Evolutionary conservation across 2,888 invertebrate species (phyloP), one percentile per base, ranked within the genome.

Genomic region (Apodemia mormo): DNA sequence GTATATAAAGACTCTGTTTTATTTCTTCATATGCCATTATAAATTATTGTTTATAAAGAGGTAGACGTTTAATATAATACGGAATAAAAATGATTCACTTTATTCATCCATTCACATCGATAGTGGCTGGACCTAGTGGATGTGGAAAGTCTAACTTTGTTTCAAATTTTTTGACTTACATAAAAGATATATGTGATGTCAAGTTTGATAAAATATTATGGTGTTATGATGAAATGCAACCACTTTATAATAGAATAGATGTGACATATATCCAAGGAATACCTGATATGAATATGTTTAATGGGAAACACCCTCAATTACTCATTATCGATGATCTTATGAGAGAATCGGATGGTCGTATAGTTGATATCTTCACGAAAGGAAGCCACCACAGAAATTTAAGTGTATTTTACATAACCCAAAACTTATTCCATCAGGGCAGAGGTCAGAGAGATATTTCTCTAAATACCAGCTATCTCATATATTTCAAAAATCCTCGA

Each of bases 281-380:
- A n/a, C 79, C 77, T 22, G 76, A 80, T 72, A 67, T 79, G 3
- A 76, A 37, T 66, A 79, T 79, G 76, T 80, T 78, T 73, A 74
- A 76, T 74, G 76, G 74, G 3, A 73, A 75, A 67, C 9, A 74
- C 40, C 72, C 77, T 33, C 65, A 76, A 12, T 74, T 80, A 22
- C 43, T 79, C 7, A 79, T 80, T 66, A 79, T 79, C 65, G 78
- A 79, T 76, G 79, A 78, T 68, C 71, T 79, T n/a, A 81, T 80
- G 79, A 78, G 78, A 69, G 80, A 80, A 73, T 76, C 76, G 40
- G 76, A 78, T 76, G 77, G 79, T 9, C 70, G 79, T 1, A 70
- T 81, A 49, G 78, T 78, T 8, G 61, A 68, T 68, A 64, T 49
- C 14, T 68, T 68, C 61, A 68, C 68, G 5, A 68, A 68, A 68